Evolutionary conservation across 2,113 vertebrate genomes (phyloP).

Genomic region (Anarhynchus alexandrinus): DNA sequence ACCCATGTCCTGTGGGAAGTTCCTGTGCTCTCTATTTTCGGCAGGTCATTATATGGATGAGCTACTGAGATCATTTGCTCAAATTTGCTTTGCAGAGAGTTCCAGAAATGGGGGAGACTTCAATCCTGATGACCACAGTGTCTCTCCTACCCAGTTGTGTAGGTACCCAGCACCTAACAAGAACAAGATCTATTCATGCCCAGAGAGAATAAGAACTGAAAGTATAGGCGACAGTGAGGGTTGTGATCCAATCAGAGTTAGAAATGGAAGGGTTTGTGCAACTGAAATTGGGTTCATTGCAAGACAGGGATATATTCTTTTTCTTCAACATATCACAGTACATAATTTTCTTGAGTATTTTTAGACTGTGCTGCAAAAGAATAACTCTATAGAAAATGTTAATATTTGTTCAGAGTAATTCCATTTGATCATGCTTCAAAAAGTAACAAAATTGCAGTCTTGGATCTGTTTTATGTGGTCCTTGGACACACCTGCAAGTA

Average conservation of each 20-base stretch:
- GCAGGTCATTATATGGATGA: not conserved
- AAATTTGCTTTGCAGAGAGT: not conserved
- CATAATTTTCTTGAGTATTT: slow-evolving; percentile 19
- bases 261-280: slow-evolving; percentile 6
- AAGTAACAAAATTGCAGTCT: not conserved
- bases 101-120: not conserved
- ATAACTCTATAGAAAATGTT: slow-evolving; percentile 5
- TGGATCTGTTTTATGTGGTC: not conserved
- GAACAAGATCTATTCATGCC: not conserved
- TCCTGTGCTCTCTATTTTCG: not conserved
- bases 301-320: not conserved
- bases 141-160: not conserved
- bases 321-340: not conserved
- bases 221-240: not conserved
- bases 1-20: not conserved
- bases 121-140: not conserved
- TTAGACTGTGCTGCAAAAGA: not conserved
- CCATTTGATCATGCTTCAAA: slow-evolving; percentile 1
- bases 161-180: not conserved
- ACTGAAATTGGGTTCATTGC: not conserved
- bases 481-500: not conserved
- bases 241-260: not conserved
- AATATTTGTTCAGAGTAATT: slow-evolving; percentile 31
- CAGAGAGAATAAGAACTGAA: not conserved
- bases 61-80: not conserved